phyloP scores from a whole-genome alignment of 2,797 vertebrate genomes.

The Enteromius trimaculatus region DNA sequence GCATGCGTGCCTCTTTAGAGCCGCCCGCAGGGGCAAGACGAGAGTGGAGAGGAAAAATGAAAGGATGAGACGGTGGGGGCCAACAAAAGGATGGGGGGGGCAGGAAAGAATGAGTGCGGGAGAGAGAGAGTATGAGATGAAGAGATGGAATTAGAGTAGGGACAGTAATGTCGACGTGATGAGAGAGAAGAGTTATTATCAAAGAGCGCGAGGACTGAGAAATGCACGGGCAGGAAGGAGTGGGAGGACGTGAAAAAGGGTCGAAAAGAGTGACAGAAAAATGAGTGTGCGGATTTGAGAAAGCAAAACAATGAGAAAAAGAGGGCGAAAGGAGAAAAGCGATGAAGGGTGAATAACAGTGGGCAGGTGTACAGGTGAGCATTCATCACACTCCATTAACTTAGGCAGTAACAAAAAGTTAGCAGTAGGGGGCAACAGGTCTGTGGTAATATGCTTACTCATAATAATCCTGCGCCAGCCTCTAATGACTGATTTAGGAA shows the following conservation, averaged over 20 bases:
- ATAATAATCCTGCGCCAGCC: constrained; percentile 8
- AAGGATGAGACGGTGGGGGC: constrained; percentile 42
- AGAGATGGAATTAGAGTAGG: constrained; percentile 48
- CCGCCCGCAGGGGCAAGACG: constrained; percentile 34
- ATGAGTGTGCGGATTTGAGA: not conserved
- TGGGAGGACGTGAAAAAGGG: constrained; percentile 23
- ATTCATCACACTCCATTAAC: constrained; percentile 43
- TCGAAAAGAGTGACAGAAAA: not conserved
- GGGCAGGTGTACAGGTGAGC: constrained; percentile 37
- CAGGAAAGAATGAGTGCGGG: not conserved
- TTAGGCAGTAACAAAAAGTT: constrained; percentile 39
- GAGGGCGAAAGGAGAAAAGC: not conserved
- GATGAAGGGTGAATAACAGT: constrained; percentile 17
- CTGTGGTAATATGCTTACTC: constrained; percentile 43
- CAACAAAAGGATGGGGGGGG: constrained; percentile 50
- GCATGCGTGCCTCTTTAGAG: constrained; percentile 62
- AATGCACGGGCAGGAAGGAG: constrained; percentile 1
- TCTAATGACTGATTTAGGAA: constrained; percentile 39
- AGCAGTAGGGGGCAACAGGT: constrained; percentile 57
- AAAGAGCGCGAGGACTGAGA: not conserved
- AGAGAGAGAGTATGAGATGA: constrained; percentile 2
- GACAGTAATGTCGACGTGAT: constrained; percentile 23
- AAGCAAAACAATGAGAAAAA: constrained; percentile 10
- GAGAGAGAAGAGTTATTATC: not conserved
- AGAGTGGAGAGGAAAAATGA: constrained; percentile 43